Evolutionary conservation across 2,113 vertebrate genomes (phyloP).

Genomic region (Natator depressus): DNA sequence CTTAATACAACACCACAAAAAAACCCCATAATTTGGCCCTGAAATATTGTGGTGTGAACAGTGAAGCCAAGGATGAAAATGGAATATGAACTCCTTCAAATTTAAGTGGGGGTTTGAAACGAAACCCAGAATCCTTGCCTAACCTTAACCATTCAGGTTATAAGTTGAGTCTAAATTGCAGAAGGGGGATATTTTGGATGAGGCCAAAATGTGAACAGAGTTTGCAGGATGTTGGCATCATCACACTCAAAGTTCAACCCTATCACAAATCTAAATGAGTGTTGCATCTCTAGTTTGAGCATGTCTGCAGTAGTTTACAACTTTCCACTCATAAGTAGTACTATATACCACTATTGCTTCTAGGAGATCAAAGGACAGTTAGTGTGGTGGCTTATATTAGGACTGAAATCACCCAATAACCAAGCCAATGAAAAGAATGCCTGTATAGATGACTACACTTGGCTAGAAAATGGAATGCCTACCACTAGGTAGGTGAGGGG

Average conservation of each 20-base stretch:
- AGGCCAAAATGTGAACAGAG: background rate
- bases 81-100: background rate
- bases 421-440: background rate
- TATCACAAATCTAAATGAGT: background rate
- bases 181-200: background rate
- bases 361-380: background rate
- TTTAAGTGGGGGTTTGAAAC: background rate
- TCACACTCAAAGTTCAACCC: background rate
- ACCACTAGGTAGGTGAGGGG: background rate
- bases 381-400: background rate
- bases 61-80: background rate
- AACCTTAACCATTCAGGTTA: background rate
- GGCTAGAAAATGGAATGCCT: background rate
- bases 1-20: background rate
- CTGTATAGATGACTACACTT: background rate
- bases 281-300: background rate
- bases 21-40: background rate
- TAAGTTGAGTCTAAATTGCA: background rate
- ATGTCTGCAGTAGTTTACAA: background rate
- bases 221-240: background rate
- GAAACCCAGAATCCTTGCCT: background rate
- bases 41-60: background rate
- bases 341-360: background rate
- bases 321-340: background rate
- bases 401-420: background rate